Conservation (phyloP, 2,888 invertebrate species). For the Bruchidius siliquastri region DNA sequence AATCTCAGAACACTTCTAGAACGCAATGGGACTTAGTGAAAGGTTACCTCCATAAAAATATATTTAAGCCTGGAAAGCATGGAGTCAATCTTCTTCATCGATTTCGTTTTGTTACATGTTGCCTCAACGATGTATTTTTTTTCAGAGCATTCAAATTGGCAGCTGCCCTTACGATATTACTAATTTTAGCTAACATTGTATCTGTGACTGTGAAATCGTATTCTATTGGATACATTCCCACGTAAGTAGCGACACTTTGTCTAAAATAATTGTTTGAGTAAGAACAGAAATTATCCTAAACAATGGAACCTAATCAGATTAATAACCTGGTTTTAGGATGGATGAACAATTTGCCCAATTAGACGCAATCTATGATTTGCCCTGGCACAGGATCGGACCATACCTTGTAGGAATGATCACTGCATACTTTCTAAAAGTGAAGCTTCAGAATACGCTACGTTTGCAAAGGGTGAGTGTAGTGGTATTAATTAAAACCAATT, state of each 20-base stretch:
- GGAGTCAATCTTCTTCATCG: not conserved
- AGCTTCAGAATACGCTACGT: constrained; percentile 33
- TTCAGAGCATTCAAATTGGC: constrained; percentile 44
- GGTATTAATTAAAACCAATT: too few relatives aligned
- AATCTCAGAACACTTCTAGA: too few relatives aligned
- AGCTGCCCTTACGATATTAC: constrained; percentile 28
- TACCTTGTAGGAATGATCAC: constrained; percentile 50
- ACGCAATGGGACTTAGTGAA: too few relatives aligned
- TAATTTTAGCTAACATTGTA: constrained; percentile 38
- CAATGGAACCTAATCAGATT: not conserved
- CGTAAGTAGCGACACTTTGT: constrained; percentile 39
- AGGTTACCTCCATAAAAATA: too few relatives aligned
- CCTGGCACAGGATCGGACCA: constrained; percentile 51
- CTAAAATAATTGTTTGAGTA: not conserved
- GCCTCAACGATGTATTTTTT: constrained; percentile 11
- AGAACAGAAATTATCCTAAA: too few relatives aligned
- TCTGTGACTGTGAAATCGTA: constrained; percentile 44
- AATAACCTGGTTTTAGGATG: constrained; percentile 35
- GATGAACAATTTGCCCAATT: constrained; percentile 43
- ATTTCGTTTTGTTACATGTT: not conserved
- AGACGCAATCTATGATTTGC: constrained; percentile 49
- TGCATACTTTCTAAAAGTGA: constrained; percentile 47
- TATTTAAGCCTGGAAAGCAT: too few relatives aligned
- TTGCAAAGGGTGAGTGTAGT: constrained; percentile 30
- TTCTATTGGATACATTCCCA: constrained; percentile 42